These are phyloP conservation scores for Dolichomitus sp. DNA, from an alignment of 2,888 invertebrate genomes.

Conservation along the genomic window DNA sequence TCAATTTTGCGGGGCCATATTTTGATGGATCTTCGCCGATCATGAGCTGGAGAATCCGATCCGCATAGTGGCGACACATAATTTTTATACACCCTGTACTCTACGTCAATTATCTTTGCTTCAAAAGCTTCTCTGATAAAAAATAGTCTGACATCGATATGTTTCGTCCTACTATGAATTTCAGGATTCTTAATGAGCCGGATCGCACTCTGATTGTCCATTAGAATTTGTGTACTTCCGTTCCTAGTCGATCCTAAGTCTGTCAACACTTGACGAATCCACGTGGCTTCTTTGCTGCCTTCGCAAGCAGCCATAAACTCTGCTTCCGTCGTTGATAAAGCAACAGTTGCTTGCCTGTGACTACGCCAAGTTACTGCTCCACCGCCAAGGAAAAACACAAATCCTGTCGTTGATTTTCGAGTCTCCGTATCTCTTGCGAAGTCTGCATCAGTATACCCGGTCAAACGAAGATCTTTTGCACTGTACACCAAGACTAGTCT, in stretches of 20 bases:
- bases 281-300: not conserved
- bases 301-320: not conserved
- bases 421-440: not conserved
- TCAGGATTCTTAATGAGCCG: constrained; percentile 66
- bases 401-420: not conserved
- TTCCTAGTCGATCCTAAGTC: constrained; percentile 1
- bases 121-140: constrained; percentile 57
- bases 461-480: not conserved
- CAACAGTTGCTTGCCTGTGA: not conserved
- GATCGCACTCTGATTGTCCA: constrained; percentile 71
- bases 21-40: too few relatives aligned
- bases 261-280: not conserved
- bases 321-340: not conserved
- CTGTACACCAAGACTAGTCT: not conserved
- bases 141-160: constrained; percentile 64
- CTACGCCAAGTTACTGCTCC: not conserved
- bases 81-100: too few relatives aligned
- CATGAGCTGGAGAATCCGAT: too few relatives aligned
- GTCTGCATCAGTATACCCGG: not conserved
- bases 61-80: too few relatives aligned
- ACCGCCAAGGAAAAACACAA: not conserved
- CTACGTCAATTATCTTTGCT: not conserved
- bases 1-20: too few relatives aligned
- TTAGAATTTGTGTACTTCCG: not conserved
- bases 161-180: constrained; percentile 69